A percentile compares a stretch with the other conserved stretches of the same genome.
phyloP scores from a whole-genome alignment of 2,797 vertebrate species.

The Urocyon cinereoargenteus region DNA sequence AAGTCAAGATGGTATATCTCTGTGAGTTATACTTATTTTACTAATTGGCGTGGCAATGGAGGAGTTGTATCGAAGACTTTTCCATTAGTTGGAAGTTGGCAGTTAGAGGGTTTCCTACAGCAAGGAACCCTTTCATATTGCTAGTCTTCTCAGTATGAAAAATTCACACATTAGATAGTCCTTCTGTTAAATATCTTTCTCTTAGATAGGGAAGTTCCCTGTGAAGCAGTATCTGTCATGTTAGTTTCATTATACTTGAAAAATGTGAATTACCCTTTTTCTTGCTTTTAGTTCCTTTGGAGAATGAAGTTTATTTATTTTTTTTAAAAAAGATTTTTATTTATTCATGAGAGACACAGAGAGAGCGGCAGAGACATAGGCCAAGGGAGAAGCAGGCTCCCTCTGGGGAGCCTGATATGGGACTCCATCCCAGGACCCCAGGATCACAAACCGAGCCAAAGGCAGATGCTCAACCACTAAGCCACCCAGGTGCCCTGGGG shows the following conservation, averaged over 20 bases:
- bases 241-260: constrained; percentile 47
- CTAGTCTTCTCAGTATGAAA: background rate
- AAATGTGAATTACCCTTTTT: constrained; percentile 38
- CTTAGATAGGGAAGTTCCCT: background rate
- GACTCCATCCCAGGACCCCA: no score
- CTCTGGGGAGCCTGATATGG: no score
- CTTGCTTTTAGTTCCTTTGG: background rate
- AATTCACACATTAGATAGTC: background rate
- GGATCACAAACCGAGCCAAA: no score
- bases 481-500: background rate
- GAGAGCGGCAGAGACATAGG: no score
- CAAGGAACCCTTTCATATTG: background rate
- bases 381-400: no score
- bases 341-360: no score
- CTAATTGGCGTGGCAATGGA: background rate
- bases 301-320: background rate
- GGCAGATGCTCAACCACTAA: no score
- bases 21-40: background rate
- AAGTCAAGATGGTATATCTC: background rate
- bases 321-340: no score
- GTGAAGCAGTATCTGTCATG: background rate
- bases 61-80: background rate
- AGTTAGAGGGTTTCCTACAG: constrained; percentile 11
- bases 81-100: background rate
- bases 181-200: constrained; percentile 13